phyloP scores from a whole-genome alignment of 2,888 invertebrate species.

The Catocala sponsa region DNA sequence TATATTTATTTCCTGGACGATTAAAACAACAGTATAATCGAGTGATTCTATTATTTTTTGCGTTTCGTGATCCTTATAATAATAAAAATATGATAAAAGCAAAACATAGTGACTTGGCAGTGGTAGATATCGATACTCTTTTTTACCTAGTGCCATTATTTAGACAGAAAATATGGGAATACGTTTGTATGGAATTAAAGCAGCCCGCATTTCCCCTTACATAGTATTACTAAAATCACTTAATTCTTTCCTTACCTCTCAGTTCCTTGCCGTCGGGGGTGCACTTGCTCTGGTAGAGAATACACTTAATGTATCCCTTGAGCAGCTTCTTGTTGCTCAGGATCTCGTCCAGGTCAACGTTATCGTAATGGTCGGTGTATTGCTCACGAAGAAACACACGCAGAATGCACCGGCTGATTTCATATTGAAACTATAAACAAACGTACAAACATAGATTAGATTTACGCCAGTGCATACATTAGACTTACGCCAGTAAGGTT shows the following conservation, averaged over 20 bases:
- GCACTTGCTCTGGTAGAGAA: constrained; percentile 88
- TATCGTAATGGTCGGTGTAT: constrained; percentile 70
- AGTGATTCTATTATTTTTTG: too few species aligned
- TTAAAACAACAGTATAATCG: too few species aligned
- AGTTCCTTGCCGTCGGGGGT: constrained; percentile 90
- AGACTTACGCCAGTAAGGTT: too few species aligned
- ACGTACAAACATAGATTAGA: not conserved
- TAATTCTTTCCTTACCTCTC: constrained; percentile 84
- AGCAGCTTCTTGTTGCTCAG: constrained; percentile 89
- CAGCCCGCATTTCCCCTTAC: too few species aligned
- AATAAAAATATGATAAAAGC: too few species aligned
- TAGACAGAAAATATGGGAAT: too few species aligned
- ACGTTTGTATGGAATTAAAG: too few species aligned
- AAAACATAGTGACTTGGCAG: too few species aligned
- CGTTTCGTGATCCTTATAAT: too few species aligned
- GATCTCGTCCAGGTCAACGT: constrained; percentile 87
- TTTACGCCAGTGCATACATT: not conserved
- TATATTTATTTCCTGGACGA: too few species aligned
- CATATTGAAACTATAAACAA: constrained; percentile 42
- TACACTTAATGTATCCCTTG: constrained; percentile 89
- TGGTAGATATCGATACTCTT: not conserved
- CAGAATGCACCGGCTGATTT: constrained; percentile 57
- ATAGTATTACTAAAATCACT: not conserved
- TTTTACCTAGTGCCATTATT: too few species aligned
- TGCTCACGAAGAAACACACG: constrained; percentile 26